phyloP scores from a whole-genome alignment of 2,113 vertebrate genomes.

The Nicator chloris region DNA sequence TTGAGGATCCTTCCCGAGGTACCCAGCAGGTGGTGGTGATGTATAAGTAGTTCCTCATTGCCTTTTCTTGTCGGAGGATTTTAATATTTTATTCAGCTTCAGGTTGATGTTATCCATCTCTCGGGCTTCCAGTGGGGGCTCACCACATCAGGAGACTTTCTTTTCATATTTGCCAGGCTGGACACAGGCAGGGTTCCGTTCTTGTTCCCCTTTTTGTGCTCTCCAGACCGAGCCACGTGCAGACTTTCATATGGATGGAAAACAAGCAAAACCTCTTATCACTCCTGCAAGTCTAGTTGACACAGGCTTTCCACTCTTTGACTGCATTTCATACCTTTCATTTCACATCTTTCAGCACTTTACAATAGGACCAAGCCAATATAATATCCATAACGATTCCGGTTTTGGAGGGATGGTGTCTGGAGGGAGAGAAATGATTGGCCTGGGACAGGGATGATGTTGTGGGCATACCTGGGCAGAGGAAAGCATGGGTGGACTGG shows the following conservation, averaged over 20 bases:
- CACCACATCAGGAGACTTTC: neutral
- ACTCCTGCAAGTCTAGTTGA: neutral
- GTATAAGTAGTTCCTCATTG: neutral
- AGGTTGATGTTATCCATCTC: neutral
- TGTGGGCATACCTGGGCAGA: rapidly evolving
- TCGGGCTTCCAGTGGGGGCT: rapidly evolving
- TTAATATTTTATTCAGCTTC: neutral
- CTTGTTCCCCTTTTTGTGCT: rapidly evolving
- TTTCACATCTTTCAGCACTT: neutral
- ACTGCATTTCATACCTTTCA: neutral
- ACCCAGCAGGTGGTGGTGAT: slow-evolving; percentile 56
- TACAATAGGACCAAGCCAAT: neutral
- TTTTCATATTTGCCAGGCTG: neutral
- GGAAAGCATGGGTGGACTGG: neutral
- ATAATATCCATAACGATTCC: neutral
- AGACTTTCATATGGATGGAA: neutral
- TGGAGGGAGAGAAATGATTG: neutral
- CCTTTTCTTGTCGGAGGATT: slow-evolving; percentile 43
- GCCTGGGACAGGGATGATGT: neutral
- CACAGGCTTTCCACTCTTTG: neutral
- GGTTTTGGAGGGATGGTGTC: neutral
- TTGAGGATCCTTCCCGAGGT: neutral
- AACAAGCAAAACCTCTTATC: neutral
- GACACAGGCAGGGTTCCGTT: neutral
- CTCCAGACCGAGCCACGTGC: neutral